Conservation (phyloP, 2,797 vertebrate genomes). For the Ctenochaetus hawaiiensis region DNA sequence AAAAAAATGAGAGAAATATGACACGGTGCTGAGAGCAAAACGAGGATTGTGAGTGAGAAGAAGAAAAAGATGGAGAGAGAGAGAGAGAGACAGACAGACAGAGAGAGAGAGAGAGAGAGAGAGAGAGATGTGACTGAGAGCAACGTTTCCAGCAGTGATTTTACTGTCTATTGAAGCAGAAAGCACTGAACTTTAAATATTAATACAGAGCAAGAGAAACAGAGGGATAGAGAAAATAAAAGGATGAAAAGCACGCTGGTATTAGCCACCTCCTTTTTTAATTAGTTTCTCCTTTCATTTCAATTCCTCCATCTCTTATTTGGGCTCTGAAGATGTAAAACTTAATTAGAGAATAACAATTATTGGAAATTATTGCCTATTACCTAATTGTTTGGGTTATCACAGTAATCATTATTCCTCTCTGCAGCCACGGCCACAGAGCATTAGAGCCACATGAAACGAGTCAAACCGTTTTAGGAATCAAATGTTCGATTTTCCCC, state of each 20-base stretch:
- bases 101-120: constrained; percentile 3
- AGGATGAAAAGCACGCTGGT: constrained; percentile 70
- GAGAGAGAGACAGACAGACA: no score
- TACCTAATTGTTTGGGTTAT: constrained; percentile 79
- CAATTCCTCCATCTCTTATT: constrained; percentile 65
- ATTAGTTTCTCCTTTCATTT: constrained; percentile 79
- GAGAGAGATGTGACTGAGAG: constrained; percentile 71
- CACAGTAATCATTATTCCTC: constrained; percentile 68
- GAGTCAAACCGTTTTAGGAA: constrained; percentile 60
- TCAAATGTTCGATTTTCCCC: constrained; percentile 38
- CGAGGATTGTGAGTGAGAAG: constrained; percentile 21
- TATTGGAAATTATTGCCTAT: constrained; percentile 80
- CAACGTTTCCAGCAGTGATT: constrained; percentile 80
- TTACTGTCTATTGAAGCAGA: constrained; percentile 84
- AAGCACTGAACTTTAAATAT: constrained; percentile 84
- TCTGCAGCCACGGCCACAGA: constrained; percentile 37
- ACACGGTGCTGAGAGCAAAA: constrained; percentile 27
- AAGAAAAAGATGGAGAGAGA: constrained; percentile 17
- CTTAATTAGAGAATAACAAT: constrained; percentile 83
- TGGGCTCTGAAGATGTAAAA: constrained; percentile 72
- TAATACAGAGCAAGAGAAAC: constrained; percentile 77
- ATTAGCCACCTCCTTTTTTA: constrained; percentile 79
- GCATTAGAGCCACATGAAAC: constrained; percentile 57
- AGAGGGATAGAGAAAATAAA: constrained; percentile 72
- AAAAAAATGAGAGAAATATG: not conserved